phyloP scores from a whole-genome alignment of 1,140 invertebrate species.

The Lutraria rhynchaena region DNA sequence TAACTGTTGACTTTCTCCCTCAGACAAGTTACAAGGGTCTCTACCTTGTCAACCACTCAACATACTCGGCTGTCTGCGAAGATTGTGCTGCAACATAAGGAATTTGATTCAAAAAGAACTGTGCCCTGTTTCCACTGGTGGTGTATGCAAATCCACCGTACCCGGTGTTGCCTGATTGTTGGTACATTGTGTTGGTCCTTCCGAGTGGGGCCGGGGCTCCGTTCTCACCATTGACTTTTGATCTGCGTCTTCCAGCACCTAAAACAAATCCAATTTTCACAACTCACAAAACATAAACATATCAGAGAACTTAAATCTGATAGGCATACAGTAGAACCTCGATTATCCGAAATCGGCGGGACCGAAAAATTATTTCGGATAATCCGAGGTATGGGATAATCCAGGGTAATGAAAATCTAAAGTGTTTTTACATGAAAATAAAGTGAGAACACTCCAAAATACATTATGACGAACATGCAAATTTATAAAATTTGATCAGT shows the following conservation, averaged over 20 bases:
- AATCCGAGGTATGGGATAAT: too few species aligned
- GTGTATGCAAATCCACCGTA: constrained; percentile 62
- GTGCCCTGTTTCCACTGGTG: constrained; percentile 65
- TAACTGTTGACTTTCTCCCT: constrained; percentile 13
- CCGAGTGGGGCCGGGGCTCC: constrained; percentile 52
- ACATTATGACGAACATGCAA: too few species aligned
- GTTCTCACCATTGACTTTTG: constrained; percentile 52
- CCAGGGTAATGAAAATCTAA: too few species aligned
- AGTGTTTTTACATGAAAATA: too few species aligned
- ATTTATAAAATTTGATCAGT: too few species aligned
- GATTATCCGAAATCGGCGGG: too few species aligned
- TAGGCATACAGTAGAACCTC: too few species aligned
- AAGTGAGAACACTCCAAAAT: too few species aligned
- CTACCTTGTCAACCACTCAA: constrained; percentile 77
- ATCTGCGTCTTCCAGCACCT: constrained; percentile 72
- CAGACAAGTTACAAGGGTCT: constrained; percentile 36
- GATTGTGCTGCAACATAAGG: constrained; percentile 68
- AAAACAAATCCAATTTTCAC: too few species aligned
- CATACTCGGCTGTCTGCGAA: constrained; percentile 74
- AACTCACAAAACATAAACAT: too few species aligned
- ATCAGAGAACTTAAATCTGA: too few species aligned
- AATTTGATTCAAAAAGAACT: constrained; percentile 73
- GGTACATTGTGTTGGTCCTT: constrained; percentile 69
- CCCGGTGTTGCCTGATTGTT: constrained; percentile 52
- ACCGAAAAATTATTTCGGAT: too few species aligned